These are phyloP conservation scores for Apocrypta bakeri DNA, from an alignment of 1,140 invertebrate genomes.

Conservation along the genomic window DNA sequence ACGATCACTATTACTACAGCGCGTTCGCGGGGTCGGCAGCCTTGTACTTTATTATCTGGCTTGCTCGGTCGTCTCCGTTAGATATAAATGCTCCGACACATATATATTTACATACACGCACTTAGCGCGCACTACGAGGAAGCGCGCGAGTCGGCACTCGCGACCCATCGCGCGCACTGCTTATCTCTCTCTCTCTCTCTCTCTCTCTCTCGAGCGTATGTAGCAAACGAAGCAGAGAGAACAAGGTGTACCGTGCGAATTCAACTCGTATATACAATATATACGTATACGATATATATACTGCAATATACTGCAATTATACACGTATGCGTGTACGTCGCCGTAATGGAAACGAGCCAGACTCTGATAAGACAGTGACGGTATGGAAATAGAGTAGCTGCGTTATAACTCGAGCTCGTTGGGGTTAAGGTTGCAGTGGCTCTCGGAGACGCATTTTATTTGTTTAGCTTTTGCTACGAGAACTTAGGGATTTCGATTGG, in stretches of 20 bases:
- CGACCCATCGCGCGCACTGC: too few relatives aligned
- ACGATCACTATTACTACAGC: not conserved
- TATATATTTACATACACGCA: too few relatives aligned
- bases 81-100: not conserved
- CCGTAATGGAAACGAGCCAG: constrained; percentile 16
- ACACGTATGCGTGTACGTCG: not conserved
- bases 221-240: not conserved
- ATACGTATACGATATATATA: too few relatives aligned
- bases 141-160: too few relatives aligned
- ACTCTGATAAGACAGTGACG: not conserved
- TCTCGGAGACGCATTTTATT: constrained; percentile 11
- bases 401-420: not conserved
- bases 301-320: too few relatives aligned
- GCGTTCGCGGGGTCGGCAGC: constrained; percentile 52
- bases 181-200: too few relatives aligned
- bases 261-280: too few relatives aligned
- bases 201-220: too few relatives aligned
- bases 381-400: constrained; percentile 33
- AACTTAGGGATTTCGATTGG: too few relatives aligned
- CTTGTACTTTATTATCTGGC: constrained; percentile 56
- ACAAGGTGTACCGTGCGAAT: too few relatives aligned
- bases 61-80: not conserved
- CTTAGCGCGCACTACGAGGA: constrained; percentile 1
- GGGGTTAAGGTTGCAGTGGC: constrained; percentile 22
- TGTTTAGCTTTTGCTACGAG: not conserved